Evolutionary conservation across 2,888 invertebrate genomes (phyloP).

Genomic region (Philaethria dido): DNA sequence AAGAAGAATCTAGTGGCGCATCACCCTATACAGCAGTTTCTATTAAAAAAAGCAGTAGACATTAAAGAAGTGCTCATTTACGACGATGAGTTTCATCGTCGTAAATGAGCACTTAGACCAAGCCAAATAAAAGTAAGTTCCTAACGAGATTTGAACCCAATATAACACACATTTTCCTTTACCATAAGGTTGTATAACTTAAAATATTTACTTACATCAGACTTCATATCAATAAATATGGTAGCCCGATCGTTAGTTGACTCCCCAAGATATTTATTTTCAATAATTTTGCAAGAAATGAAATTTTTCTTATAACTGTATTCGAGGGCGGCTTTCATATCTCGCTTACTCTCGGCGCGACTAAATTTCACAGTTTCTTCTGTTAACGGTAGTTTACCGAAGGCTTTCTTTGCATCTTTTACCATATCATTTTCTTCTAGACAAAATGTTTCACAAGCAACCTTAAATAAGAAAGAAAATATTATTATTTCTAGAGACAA

Average conservation of each 20-base stretch:
- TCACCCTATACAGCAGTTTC: too few relatives aligned
- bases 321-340: constrained; percentile 63
- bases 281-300: constrained; percentile 79
- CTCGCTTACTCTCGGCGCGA: constrained; percentile 67
- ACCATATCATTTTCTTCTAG: constrained; percentile 94
- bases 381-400: constrained; percentile 88
- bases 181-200: too few relatives aligned
- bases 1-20: not conserved
- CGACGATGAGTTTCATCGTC: too few relatives aligned
- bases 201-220: constrained; percentile 58
- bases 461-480: constrained; percentile 71
- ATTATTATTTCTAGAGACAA: not conserved
- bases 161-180: not conserved
- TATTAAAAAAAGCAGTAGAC: too few relatives aligned
- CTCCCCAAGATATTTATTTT: constrained; percentile 84
- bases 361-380: constrained; percentile 89
- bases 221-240: constrained; percentile 84
- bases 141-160: not conserved
- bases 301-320: constrained; percentile 69
- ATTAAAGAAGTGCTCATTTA: too few relatives aligned
- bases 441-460: constrained; percentile 96
- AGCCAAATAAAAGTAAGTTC: too few relatives aligned
- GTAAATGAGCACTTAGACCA: too few relatives aligned
- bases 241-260: constrained; percentile 81
- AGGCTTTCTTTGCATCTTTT: constrained; percentile 89